Base-by-base conservation (phyloP, 2,888 invertebrate species). In the Iselma pallidipennis region DNA sequence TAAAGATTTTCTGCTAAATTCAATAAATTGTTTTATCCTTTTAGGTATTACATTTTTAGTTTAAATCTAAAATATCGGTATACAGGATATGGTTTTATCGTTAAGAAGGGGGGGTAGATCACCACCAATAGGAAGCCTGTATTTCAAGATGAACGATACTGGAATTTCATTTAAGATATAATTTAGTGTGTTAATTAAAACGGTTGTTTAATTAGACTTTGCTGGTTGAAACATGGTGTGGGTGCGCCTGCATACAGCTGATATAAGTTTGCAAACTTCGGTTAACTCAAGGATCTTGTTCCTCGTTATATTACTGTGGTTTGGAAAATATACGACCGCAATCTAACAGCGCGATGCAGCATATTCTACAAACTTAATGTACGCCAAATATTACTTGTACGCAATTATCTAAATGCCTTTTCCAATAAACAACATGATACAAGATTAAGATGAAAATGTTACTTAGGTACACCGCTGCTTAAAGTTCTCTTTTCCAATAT, bases 141-240 rank as follows among this genome's bases (percentile, higher is more conserved):
- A 67, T 58, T 60, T 52, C 57, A 67, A 74, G 79, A 80, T 80
- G 77, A 78, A 79, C 78, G 80, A 78, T 80, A 79, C 77, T 77
- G 78, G 77, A 81, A 80, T 81, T 81, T 81, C 81, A 80, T 82
- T 81, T 79, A 78, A 74, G 80, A 76, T 78, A 80, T 82, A 82
- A 82, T 82, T 82, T 81, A 82, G 78, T 75, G 78, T 77, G 81
- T 82, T 83, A 82, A 83, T 82, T 82, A 83, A 82, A 82, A 82
- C 82, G 80, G 81, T 78, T 79, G 82, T 82, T 83, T 82, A 82
- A 82, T 82, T 82, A 82, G 80, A 80, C 74, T 77, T 74, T 74
- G 78, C 72, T 72, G 76, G 76, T 74, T 80, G 78, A 80, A 80
- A 79, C 78, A 79, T 78, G 80, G 77, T 74, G 74, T 68, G 70